A percentile compares a stretch with the other conserved stretches of the same genome.
Evolutionary conservation across 2,113 vertebrate genomes (phyloP).

Genomic region (Tringa solitaria): DNA sequence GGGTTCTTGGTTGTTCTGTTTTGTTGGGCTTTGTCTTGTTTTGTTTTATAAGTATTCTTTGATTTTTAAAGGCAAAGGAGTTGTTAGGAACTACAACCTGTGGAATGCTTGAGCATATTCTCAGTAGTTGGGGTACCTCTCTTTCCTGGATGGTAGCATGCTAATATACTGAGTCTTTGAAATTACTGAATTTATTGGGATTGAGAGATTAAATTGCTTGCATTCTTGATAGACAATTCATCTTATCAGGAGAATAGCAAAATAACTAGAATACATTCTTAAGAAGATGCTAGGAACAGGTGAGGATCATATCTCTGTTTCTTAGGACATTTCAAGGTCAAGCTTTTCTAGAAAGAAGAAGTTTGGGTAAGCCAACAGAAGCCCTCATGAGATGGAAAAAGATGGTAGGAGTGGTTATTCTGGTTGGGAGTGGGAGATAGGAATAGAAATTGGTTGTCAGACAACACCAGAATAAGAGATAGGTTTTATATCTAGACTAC

Average conservation of each 20-base stretch:
- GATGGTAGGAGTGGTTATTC: neutral
- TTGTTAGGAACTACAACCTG: neutral
- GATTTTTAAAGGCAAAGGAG: neutral
- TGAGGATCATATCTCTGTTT: neutral
- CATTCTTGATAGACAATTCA: neutral
- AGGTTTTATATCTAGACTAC: neutral
- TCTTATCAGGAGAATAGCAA: neutral
- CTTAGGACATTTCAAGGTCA: neutral
- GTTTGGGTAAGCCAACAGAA: neutral
- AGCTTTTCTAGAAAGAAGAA: neutral
- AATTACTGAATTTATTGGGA: neutral
- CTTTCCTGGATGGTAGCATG: neutral
- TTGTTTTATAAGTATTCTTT: neutral
- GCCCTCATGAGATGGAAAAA: neutral
- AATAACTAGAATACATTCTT: neutral
- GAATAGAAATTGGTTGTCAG: neutral
- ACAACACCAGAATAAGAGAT: neutral
- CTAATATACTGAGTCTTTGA: neutral
- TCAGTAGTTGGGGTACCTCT: neutral
- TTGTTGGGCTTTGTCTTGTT: neutral
- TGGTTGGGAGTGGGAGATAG: neutral
- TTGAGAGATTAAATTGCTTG: neutral
- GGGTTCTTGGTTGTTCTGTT: neutral
- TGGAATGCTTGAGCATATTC: neutral
- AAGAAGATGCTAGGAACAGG: neutral